phyloP scores from a whole-genome alignment of 2,888 invertebrate species.

The Seira musarum region DNA sequence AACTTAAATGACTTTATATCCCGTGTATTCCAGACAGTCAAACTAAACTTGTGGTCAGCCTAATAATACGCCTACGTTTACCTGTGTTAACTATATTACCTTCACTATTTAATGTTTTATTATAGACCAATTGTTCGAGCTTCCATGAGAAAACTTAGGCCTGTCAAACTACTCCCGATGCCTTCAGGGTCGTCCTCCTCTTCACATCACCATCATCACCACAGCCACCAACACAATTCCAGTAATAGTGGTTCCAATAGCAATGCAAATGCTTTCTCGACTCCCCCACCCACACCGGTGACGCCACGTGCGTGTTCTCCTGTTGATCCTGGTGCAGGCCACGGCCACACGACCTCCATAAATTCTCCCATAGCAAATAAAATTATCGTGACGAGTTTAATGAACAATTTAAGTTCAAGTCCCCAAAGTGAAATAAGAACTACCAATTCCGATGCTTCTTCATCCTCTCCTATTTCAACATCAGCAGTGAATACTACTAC shows the following conservation, averaged over 20 bases:
- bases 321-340: slow-evolving; percentile 39
- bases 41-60: too few species aligned
- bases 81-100: too few species aligned
- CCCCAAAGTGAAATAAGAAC: too few species aligned
- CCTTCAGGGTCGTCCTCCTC: slow-evolving; percentile 42
- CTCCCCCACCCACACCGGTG: slow-evolving; percentile 51
- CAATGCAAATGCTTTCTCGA: slow-evolving; percentile 50
- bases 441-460: too few species aligned
- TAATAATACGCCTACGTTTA: too few species aligned
- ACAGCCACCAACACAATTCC: neutral
- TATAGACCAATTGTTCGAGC: slow-evolving; percentile 66
- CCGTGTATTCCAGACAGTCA: too few species aligned
- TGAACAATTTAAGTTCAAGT: slow-evolving; percentile 56
- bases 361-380: slow-evolving; percentile 64
- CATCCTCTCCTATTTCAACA: too few species aligned
- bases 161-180: slow-evolving; percentile 60
- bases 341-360: slow-evolving; percentile 41
- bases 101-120: too few species aligned
- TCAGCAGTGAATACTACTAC: too few species aligned
- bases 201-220: slow-evolving; percentile 27
- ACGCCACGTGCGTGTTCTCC: slow-evolving; percentile 49
- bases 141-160: slow-evolving; percentile 68
- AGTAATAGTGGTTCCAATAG: neutral
- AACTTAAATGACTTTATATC: too few species aligned
- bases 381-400: slow-evolving; percentile 64